These are phyloP conservation scores for Danio aesculapii DNA, from an alignment of 2,797 vertebrate species.

Conservation along the genomic window DNA sequence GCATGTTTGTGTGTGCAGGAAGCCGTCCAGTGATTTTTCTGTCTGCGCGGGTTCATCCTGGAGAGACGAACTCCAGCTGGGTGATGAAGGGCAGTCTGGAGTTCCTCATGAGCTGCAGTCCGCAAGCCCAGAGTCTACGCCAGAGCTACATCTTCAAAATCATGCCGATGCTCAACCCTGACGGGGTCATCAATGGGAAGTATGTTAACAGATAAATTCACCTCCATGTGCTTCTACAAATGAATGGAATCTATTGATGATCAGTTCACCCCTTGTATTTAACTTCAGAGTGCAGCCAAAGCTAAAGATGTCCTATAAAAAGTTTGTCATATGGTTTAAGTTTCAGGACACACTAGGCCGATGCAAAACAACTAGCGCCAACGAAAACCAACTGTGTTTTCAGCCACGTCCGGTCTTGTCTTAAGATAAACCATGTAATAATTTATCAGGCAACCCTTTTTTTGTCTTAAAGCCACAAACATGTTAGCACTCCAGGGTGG, in stretches of 20 bases:
- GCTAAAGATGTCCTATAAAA: too few relatives aligned
- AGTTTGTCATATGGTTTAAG: too few relatives aligned
- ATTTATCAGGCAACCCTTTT: too few relatives aligned
- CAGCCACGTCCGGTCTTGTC: too few relatives aligned
- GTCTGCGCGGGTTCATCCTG: constrained; percentile 95
- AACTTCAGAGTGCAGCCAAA: background rate
- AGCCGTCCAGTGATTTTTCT: constrained; percentile 95
- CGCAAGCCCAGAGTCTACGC: constrained; percentile 88
- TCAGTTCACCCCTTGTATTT: too few relatives aligned
- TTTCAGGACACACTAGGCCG: too few relatives aligned
- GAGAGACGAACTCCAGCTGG: constrained; percentile 98
- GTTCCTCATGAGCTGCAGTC: constrained; percentile 91
- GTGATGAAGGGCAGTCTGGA: constrained; percentile 99
- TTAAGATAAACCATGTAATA: too few relatives aligned
- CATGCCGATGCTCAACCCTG: constrained; percentile 98
- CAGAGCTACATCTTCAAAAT: constrained; percentile 98
- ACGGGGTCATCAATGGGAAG: constrained; percentile 98
- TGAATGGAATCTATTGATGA: background rate
- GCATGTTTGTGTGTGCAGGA: constrained; percentile 73
- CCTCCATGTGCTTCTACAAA: background rate
- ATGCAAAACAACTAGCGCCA: too few relatives aligned
- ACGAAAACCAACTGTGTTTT: too few relatives aligned
- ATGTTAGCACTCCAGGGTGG: too few relatives aligned
- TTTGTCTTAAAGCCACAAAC: too few relatives aligned
- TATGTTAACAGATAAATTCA: constrained; percentile 74